These are phyloP conservation scores for Hydriomena furcata DNA, from an alignment of 2,888 invertebrate species.

Conservation along the genomic window DNA sequence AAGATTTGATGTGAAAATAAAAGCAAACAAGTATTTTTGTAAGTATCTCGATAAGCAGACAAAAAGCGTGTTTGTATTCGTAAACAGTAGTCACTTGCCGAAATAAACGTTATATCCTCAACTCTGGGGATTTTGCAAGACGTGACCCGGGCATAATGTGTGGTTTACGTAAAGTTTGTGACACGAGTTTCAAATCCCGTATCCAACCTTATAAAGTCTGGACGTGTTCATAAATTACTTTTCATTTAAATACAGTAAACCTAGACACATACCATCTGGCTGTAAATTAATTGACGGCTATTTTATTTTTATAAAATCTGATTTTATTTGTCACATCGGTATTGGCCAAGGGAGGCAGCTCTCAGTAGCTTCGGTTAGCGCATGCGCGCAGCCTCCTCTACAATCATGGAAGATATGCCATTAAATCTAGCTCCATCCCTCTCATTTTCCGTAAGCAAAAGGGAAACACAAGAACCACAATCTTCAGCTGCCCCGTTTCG, in stretches of 20 bases:
- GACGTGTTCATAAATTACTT: no score
- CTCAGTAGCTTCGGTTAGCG: conserved; percentile 31
- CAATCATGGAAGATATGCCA: conserved; percentile 28
- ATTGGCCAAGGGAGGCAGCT: conserved; percentile 14
- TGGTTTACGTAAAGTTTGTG: not conserved
- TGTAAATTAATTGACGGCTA: no score
- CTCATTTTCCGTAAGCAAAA: conserved; percentile 30
- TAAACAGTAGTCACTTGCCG: not conserved
- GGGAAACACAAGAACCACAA: conserved; percentile 27
- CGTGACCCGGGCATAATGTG: not conserved
- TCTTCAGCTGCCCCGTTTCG: conserved; percentile 20
- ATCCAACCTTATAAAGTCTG: no score
- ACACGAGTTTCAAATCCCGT: no score
- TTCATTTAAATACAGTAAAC: no score
- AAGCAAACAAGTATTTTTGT: not conserved
- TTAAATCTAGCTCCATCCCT: conserved; percentile 36
- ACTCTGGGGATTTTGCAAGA: not conserved
- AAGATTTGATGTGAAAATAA: not conserved
- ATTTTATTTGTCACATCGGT: no score
- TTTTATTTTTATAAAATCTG: no score
- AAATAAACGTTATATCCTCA: not conserved
- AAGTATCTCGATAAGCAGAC: not conserved
- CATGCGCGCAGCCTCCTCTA: conserved; percentile 69
- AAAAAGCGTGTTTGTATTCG: not conserved
- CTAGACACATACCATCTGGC: no score